Evolutionary conservation across 1,140 invertebrate species (phyloP).

Genomic region (Sesamia nonagrioides): DNA sequence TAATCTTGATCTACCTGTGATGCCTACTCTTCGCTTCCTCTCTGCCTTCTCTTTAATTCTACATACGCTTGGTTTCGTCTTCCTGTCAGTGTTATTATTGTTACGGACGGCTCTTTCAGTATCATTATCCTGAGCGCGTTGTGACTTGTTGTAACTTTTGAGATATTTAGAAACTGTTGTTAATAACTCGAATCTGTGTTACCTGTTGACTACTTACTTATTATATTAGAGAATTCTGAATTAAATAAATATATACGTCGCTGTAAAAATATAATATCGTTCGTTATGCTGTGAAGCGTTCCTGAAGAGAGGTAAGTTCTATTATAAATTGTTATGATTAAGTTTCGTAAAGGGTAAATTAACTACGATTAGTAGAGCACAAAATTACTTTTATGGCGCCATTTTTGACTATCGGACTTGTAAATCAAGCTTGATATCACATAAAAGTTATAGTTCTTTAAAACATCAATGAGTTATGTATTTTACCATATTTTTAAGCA

Average conservation of each 20-base stretch:
- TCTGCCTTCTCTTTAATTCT: constrained; percentile 67
- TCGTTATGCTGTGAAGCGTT: constrained; percentile 55
- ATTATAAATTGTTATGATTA: neutral
- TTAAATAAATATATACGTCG: constrained; percentile 72
- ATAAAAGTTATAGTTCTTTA: neutral
- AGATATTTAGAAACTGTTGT: constrained; percentile 82
- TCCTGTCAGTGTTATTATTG: constrained; percentile 78
- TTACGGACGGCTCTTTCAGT: constrained; percentile 75
- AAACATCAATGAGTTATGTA: neutral
- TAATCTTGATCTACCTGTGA: constrained; percentile 69
- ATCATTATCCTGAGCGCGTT: constrained; percentile 64
- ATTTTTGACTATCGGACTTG: neutral
- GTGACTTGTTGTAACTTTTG: constrained; percentile 81
- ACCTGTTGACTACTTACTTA: constrained; percentile 85
- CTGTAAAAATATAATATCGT: constrained; percentile 69
- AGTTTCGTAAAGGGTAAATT: constrained; percentile 29
- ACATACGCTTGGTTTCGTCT: constrained; percentile 75
- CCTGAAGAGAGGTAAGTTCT: constrained; percentile 68
- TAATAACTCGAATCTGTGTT: constrained; percentile 83
- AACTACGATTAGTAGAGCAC: neutral
- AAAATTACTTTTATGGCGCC: constrained; percentile 25
- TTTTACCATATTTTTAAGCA: constrained; percentile 20
- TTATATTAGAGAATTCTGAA: constrained; percentile 69
- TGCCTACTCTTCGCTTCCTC: constrained; percentile 76
- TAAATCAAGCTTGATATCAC: constrained; percentile 16